Evolutionary conservation across 2,888 invertebrate genomes (phyloP).

Genomic region (Nowickia ferox): DNA sequence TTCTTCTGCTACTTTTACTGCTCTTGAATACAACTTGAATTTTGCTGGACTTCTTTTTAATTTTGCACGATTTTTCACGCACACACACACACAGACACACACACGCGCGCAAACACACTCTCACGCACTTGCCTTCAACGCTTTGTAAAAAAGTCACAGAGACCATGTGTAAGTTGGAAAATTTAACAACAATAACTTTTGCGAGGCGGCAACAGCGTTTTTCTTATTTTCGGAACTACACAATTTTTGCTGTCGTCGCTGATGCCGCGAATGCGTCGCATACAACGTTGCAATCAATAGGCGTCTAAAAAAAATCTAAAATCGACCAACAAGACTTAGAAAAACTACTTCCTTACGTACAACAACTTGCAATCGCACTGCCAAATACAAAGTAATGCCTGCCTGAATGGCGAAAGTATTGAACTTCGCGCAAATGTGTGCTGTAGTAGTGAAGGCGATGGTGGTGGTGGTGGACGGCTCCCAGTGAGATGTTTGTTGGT

Average conservation of each 20-base stretch:
- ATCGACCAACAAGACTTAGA: constrained; percentile 66
- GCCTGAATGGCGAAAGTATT: constrained; percentile 54
- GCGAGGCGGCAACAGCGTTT: constrained; percentile 56
- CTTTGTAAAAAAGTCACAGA: not conserved
- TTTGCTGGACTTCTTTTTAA: constrained; percentile 25
- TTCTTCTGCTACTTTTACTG: constrained; percentile 45
- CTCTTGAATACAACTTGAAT: constrained; percentile 55
- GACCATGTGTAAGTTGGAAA: constrained; percentile 56
- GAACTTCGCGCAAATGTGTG: constrained; percentile 57
- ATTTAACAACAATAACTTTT: constrained; percentile 60
- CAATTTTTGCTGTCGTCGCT: not conserved
- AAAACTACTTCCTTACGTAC: constrained; percentile 65
- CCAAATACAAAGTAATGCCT: constrained; percentile 56
- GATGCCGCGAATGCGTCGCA: constrained; percentile 65
- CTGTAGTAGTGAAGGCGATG: not conserved
- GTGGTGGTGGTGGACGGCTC: constrained; percentile 1
- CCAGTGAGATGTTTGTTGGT: constrained; percentile 41
- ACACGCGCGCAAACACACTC: not conserved
- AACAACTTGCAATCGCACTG: constrained; percentile 50
- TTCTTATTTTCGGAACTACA: constrained; percentile 6
- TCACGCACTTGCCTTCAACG: not conserved
- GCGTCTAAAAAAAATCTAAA: constrained; percentile 63
- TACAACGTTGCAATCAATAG: constrained; percentile 64
- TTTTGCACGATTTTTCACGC: constrained; percentile 35
- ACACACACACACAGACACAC: constrained; percentile 21